Base-by-base conservation (phyloP, 2,888 invertebrate species). In the Mythimna impura region DNA sequence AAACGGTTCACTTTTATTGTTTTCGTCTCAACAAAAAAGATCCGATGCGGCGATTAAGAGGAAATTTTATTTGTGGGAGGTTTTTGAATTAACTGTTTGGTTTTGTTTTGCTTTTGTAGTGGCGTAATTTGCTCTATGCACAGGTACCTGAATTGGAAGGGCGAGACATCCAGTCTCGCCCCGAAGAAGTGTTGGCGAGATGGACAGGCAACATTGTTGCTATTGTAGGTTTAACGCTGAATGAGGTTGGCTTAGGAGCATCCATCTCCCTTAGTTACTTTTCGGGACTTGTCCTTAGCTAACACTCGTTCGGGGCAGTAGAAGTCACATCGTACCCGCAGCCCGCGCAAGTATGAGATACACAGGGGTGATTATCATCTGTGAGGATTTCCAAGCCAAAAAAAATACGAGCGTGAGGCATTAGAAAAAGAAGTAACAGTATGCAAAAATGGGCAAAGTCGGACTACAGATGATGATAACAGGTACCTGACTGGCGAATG, bases 1-100 rank as follows among this genome's bases (percentile, higher is more conserved):
- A 88, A 91, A 91, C 89, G 88, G 86, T 86, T 89, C 85, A 84
- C 80, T 90, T 90, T 92, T 91, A 92, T 92, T 92, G 90, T 92
- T 91, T 92, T 89, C 86, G 77, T 86, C 82, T 86, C 82, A 73
- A 83, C 83, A 86, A 86, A 88, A 86, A 86, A 81, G 76, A 79
- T 76, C 69, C 66, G 47, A 78, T 54, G 76, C 54, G 74, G 82
- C 84, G 81, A 86, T 84, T 80, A 83, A 74, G 78, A 68, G 71
- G 55, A 75, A 62, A 62, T 76, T 71, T 55, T 75, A 66, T 79
- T 75, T 63, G 63, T 75, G 12, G 63, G 58, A 66, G 34, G 66
- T 52, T 79, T 74, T 71, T 71, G 57, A 40, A 73, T 71, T 66
- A 65, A 66, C 52, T 25, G 14, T 10, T 4, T 66, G 34, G 30